Base-by-base conservation (phyloP, 2,888 invertebrate genomes). In the Agonopterix subpropinquella region DNA sequence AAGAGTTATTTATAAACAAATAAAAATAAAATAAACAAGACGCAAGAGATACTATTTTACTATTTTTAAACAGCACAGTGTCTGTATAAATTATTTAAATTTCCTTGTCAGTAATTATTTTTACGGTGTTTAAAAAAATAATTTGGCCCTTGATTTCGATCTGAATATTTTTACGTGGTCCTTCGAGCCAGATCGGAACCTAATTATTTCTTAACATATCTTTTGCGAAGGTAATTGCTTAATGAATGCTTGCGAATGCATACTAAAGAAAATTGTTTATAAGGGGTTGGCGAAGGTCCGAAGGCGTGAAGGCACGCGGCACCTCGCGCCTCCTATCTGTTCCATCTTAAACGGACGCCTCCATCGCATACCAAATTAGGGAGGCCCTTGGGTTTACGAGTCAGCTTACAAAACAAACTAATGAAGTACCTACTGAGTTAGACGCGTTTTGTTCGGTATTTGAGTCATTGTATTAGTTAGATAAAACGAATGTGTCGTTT, bases 281-380 rank as follows among this genome's bases (percentile, higher is more conserved):
- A 42, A 47, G 43, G 52, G 53, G 47, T 53, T 52, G 50, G 43
- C 35, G 37, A 18, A 28, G 45, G 41, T 35, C 41, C 57, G 68
- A 69, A 65, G 70, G 76, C 77, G 81, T 81, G 79, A 77, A 75
- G 75, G 80, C 71, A 79, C 70, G 80, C 77, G 65, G 72, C 60
- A 58, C 63, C 65, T 72, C 70, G 68, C 73, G 65, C 67, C 62
- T 66, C 59, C 58, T 79, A 82, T 84, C 79, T 69, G 67, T 65
- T 69, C 70, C 70, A 81, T 82, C 80, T 80, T 65, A 73, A 73
- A 64, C 70, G 67, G 64, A 62, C 73, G 66, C 69, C 70, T 65
- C 58, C 61, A 61, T 65, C 64, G 79, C 81, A 80, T 84, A 77
- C 81, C 74, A 70, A 73, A 71, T 67, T 65, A 62, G 62, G 56